These are phyloP conservation scores for Spialia ferax DNA, from an alignment of 2,888 invertebrate species.

Conservation along the genomic window DNA sequence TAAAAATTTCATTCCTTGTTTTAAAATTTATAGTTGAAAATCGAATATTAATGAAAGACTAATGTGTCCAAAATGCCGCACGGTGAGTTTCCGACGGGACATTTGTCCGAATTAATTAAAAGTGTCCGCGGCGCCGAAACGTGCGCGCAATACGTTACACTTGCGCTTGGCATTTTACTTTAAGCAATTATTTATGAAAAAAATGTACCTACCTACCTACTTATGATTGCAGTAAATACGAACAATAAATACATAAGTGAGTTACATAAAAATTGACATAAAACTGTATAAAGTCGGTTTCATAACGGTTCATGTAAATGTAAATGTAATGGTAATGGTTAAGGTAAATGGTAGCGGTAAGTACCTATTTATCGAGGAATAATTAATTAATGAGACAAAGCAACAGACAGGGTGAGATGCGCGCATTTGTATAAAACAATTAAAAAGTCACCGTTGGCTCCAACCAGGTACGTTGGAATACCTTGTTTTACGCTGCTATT, in stretches of 20 bases:
- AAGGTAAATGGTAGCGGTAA: too few species aligned
- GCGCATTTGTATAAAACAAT: background rate
- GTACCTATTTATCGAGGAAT: too few species aligned
- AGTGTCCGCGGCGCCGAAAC: conserved; percentile 65
- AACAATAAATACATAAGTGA: too few species aligned
- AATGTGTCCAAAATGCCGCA: conserved; percentile 30
- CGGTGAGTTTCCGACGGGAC: conserved; percentile 45
- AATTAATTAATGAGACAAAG: too few species aligned
- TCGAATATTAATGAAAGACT: conserved; percentile 34
- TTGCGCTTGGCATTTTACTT: conserved; percentile 31
- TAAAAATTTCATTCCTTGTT: conserved; percentile 18
- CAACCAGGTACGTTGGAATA: background rate
- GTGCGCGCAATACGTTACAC: conserved; percentile 77
- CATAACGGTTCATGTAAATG: too few species aligned
- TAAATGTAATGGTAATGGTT: too few species aligned
- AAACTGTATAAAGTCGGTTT: too few species aligned
- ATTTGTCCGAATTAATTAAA: conserved; percentile 79
- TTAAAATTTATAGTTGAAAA: conserved; percentile 25
- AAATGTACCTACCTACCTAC: too few species aligned
- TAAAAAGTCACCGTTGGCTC: background rate
- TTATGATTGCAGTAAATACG: too few species aligned
- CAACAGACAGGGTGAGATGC: background rate
- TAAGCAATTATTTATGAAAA: background rate
- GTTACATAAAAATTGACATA: too few species aligned
- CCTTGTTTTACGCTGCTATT: background rate